Evolutionary conservation across 1,140 invertebrate genomes (phyloP).

Genomic region (Fragariocoptes setiger): DNA sequence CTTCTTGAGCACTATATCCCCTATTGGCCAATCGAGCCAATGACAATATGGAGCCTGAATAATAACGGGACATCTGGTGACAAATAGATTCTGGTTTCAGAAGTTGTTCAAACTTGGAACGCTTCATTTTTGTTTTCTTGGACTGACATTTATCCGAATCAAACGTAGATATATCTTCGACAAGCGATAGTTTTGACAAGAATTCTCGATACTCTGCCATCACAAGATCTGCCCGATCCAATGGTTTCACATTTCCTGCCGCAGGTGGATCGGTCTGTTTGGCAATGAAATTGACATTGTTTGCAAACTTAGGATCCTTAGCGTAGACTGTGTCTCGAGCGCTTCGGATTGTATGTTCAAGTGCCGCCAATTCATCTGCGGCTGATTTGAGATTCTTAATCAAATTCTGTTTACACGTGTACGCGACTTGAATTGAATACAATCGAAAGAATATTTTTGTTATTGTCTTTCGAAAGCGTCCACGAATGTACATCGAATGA

Average conservation of each 20-base stretch:
- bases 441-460: not conserved
- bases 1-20: not conserved
- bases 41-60: not conserved
- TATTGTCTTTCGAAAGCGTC: not conserved
- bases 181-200: not conserved
- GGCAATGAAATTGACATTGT: not conserved
- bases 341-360: not conserved
- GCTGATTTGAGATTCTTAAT: not conserved
- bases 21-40: not conserved
- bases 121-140: not conserved
- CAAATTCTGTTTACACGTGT: not conserved
- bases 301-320: not conserved
- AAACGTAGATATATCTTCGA: not conserved
- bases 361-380: not conserved
- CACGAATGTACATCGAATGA: too few relatives aligned
- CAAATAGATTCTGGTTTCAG: not conserved
- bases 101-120: not conserved
- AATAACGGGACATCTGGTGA: not conserved
- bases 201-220: not conserved
- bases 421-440: not conserved
- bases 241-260: not conserved
- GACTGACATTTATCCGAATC: not conserved
- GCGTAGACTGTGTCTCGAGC: not conserved
- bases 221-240: not conserved
- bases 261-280: not conserved